phyloP scores from a whole-genome alignment of 2,888 invertebrate species.

The Acleris sparsana region DNA sequence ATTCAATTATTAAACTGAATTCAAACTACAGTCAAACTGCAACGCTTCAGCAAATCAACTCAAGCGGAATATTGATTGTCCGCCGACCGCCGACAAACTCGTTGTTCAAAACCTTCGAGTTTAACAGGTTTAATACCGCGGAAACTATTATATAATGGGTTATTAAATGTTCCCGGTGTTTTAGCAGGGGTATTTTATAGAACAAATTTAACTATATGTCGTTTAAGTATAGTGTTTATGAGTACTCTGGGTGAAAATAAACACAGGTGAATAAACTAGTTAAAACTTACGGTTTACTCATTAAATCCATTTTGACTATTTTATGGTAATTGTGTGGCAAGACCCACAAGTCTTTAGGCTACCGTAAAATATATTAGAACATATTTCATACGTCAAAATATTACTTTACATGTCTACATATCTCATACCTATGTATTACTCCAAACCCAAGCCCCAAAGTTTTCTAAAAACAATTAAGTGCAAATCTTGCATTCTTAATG shows the following conservation, averaged over 20 bases:
- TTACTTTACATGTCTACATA: too few relatives aligned
- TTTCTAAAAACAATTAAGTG: too few relatives aligned
- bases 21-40: constrained; percentile 18
- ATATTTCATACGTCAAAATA: too few relatives aligned
- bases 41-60: constrained; percentile 14
- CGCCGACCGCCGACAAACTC: constrained; percentile 28
- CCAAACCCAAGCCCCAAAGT: too few relatives aligned
- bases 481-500: too few relatives aligned
- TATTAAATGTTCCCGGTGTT: constrained; percentile 41
- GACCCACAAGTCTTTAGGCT: too few relatives aligned
- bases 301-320: too few relatives aligned
- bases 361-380: too few relatives aligned
- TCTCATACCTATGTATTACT: too few relatives aligned
- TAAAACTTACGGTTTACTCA: too few relatives aligned
- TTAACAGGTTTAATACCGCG: constrained; percentile 39
- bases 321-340: too few relatives aligned
- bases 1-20: constrained; percentile 3
- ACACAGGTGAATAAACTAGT: neutral
- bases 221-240: constrained; percentile 10
- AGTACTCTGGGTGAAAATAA: neutral
- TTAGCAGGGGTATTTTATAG: constrained; percentile 9
- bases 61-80: constrained; percentile 28
- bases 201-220: constrained; percentile 9
- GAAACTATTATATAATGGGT: constrained; percentile 41
- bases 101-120: constrained; percentile 40